Evolutionary conservation across 2,797 vertebrate genomes (phyloP), one percentile per base, ranked within the genome.

Genomic region (Coccyzus lansbergi): DNA sequence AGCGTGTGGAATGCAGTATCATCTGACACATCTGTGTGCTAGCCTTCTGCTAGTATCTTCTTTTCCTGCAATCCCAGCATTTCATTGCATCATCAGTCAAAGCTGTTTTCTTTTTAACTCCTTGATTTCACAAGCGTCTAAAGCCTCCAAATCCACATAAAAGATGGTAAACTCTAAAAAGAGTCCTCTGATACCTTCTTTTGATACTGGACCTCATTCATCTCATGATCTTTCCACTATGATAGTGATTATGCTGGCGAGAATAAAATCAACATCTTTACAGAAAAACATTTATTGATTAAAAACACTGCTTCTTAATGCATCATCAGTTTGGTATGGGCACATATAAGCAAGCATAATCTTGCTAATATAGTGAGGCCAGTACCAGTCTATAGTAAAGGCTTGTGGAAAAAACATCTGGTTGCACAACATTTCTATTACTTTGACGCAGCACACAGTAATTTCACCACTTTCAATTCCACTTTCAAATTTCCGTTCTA

Each of bases 11-110:
- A 96, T 92, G 84, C 80, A 70, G 67, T 70, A 83, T 92, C 80
- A 88, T 96, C 83, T 67, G 51, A 95, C 91, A 93, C 93, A 94
- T 95, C 91, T 91, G 95, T 86, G 56, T 82, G 72, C 62, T 95
- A 78, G 75, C 84, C 69, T 94, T 89, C 76, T 93, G 86, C 76
- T 90, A 21, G 22, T 75, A 88, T 92, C 64, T 46, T 91, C 69
- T 92, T 94, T 93, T 91, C 89, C 83, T 92, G 89, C 94, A 96
- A 68, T 94, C 56, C 40, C 63, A 83, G 63, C 72, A 72, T 91
- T 88, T 34, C 53, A 38, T 89, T 96, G 82, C 91, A 92, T 95
- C 94, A 95, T 92, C 94, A 89, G 74, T 52, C 63, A 95, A 84
- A 68, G 60, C 87, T 95, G 84, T 91, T 95, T 34, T 72, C 79